Conservation (phyloP, 2,888 invertebrate species). For the Meliscaeva auricollis region DNA sequence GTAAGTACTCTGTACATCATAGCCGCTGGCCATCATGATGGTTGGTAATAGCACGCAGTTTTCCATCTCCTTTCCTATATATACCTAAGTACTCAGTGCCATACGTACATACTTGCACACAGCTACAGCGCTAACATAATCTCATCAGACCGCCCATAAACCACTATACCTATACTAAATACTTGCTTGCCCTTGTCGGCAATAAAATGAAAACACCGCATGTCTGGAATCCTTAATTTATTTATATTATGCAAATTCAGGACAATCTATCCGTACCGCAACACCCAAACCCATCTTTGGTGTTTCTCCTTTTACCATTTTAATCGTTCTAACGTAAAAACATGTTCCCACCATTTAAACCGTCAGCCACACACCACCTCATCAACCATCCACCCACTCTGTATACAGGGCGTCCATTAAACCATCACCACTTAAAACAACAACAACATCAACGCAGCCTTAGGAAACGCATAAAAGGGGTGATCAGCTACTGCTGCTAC, state of each 20-base stretch:
- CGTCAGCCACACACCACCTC: not conserved
- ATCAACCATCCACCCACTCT: not conserved
- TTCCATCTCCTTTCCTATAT: not conserved
- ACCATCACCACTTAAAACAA: slow-evolving; percentile 17
- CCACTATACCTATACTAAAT: slow-evolving; percentile 62
- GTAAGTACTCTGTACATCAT: not conserved
- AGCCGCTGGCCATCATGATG: slow-evolving; percentile 12
- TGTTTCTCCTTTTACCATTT: slow-evolving; percentile 57
- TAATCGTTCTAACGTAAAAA: slow-evolving; percentile 72
- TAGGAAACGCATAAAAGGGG: slow-evolving; percentile 73
- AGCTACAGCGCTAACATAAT: slow-evolving; percentile 58
- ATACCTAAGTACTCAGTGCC: not conserved
- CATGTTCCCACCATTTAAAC: slow-evolving; percentile 67
- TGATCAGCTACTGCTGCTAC: slow-evolving; percentile 54
- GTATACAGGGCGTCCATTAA: slow-evolving; percentile 60
- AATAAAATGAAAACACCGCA: slow-evolving; percentile 77
- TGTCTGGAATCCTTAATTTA: slow-evolving; percentile 76
- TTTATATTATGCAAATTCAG: slow-evolving; percentile 77
- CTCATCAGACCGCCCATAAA: slow-evolving; percentile 76
- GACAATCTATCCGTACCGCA: slow-evolving; percentile 75
- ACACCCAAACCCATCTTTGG: slow-evolving; percentile 50
- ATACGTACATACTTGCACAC: slow-evolving; percentile 13
- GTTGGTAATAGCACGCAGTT: slow-evolving; percentile 29
- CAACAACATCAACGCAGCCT: slow-evolving; percentile 45
- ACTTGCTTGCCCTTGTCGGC: slow-evolving; percentile 72